Percentiles rank a stretch among this genome's conserved stretches.
phyloP scores from a whole-genome alignment of 53 echinoderm and acorn worm species.

The Stichopus horrens region DNA sequence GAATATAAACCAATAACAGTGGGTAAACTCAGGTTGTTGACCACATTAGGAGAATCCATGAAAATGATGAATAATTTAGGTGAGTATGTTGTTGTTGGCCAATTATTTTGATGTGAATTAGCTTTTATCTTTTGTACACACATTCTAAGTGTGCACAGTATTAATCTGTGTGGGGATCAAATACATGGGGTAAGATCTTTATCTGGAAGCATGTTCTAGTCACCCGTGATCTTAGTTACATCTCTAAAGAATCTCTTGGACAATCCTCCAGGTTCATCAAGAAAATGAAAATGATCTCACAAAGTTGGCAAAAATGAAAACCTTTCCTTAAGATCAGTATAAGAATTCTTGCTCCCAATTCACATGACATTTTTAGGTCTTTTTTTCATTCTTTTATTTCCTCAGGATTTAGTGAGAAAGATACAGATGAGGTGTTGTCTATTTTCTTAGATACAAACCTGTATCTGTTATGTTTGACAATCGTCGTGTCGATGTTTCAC shows the following conservation, averaged over 20 bases:
- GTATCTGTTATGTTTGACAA: constrained; percentile 69
- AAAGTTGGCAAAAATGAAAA: background rate
- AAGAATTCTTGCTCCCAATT: background rate
- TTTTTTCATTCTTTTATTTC: background rate
- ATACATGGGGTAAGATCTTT: too few relatives aligned
- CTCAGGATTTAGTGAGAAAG: constrained; percentile 89
- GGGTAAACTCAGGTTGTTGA: constrained; percentile 80
- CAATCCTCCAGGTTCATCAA: too few relatives aligned
- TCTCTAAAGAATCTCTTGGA: too few relatives aligned
- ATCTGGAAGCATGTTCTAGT: too few relatives aligned
- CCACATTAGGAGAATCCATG: constrained; percentile 69
- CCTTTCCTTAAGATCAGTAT: background rate
- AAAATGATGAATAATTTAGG: constrained; percentile 65
- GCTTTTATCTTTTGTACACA: too few relatives aligned
- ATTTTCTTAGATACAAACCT: constrained; percentile 83
- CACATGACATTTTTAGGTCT: background rate
- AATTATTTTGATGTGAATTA: too few relatives aligned
- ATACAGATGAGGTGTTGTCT: constrained; percentile 81
- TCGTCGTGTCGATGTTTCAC: constrained; percentile 85
- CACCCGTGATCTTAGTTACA: too few relatives aligned
- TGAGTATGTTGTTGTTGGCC: constrained; percentile 16
- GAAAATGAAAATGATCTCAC: too few relatives aligned
- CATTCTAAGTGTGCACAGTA: too few relatives aligned
- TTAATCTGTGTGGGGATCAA: too few relatives aligned
- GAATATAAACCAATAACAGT: constrained; percentile 87